phyloP scores from a whole-genome alignment of 2,113 vertebrate species.

The Rhynchomys soricoides region DNA sequence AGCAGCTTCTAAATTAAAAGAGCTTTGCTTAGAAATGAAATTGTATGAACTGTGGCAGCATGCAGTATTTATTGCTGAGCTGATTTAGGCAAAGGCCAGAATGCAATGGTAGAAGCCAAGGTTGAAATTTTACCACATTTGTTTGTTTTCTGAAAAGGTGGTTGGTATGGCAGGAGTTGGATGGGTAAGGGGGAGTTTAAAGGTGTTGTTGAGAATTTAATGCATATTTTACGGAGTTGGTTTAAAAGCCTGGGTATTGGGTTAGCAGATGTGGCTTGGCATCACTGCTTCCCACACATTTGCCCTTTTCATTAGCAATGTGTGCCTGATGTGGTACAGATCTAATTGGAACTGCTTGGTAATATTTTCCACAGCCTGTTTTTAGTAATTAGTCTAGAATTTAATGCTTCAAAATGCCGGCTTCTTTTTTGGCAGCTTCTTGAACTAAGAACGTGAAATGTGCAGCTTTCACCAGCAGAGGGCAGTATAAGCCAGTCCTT shows the following conservation, averaged over 20 bases:
- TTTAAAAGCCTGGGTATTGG: slow-evolving; percentile 36
- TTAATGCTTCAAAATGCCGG: slow-evolving; percentile 47
- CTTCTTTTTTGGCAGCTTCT: slow-evolving; percentile 48
- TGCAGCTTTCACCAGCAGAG: slow-evolving; percentile 80
- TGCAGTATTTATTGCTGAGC: slow-evolving; percentile 50
- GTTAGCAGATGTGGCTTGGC: slow-evolving; percentile 74
- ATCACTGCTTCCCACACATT: slow-evolving; percentile 56
- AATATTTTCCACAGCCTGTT: slow-evolving; percentile 71
- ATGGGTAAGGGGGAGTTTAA: slow-evolving; percentile 60
- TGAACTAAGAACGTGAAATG: slow-evolving; percentile 45
- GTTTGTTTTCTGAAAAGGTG: slow-evolving; percentile 72
- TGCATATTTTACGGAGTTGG: slow-evolving; percentile 75
- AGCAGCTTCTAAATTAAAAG: slow-evolving; percentile 73
- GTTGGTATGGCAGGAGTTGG: slow-evolving; percentile 60
- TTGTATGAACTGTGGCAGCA: slow-evolving; percentile 63
- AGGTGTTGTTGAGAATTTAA: slow-evolving; percentile 73
- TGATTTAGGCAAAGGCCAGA: slow-evolving; percentile 59
- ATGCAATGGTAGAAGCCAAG: slow-evolving; percentile 56
- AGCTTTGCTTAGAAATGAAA: slow-evolving; percentile 66
- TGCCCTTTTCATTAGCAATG: slow-evolving; percentile 76
- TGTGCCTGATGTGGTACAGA: slow-evolving; percentile 72
- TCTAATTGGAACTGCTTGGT: slow-evolving; percentile 60
- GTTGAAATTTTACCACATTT: neutral
- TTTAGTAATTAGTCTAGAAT: slow-evolving; percentile 47
- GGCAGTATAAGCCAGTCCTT: slow-evolving; percentile 84